Base-by-base conservation (phyloP, 1,140 invertebrate genomes). In the Brachionus calyciflorus region DNA sequence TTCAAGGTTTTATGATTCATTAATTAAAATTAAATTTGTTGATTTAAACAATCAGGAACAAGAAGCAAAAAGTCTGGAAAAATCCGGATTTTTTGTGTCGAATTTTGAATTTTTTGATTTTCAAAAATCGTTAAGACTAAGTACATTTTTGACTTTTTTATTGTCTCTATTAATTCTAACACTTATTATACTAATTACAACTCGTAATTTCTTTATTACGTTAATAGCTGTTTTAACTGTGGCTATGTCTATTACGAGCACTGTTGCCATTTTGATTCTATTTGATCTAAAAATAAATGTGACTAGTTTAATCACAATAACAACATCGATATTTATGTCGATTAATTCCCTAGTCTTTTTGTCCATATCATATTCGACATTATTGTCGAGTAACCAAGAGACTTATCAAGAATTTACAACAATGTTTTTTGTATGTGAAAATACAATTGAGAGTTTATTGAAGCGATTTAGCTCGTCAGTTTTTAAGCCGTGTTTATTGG, bases 81-180 rank as follows among this genome's bases (percentile, higher is more conserved):
- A 73, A 51, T 24, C 37, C 12, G 21, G 46, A 30, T 73, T 73
- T 73, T 73, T 53, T 73, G 46, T 73, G n/a, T 51, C 69, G 17
- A 73, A 49, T 33, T 73, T 73, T 49, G 46, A 49, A 9, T 55
- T 51, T 73, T 55, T 51, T 30, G 69, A 73, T 26, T 55, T 33
- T 30, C 46, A 73, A 51, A 7, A 28, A 51, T 51, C 46, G 17
- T 26, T 73, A 10, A 33, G 19, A 1, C 4, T 51, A 7, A 51
- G 69, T 24, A 37, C 48, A 12, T 24, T 30, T 10, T 7, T 49
- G 14, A 51, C 44, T 1, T n/a, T 55, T 21, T 40, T 28, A 12
- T 33, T 73, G n/a, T 37, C 44, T 12, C 26, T 73, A n/a, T 17
- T 73, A 6, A 73, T 73, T 21, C 21, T 41, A 7, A 4, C 26